Percentiles rank a stretch among this genome's conserved stretches.
Evolutionary conservation across 2,797 vertebrate species (phyloP).

Genomic region (Parotocinclus haroldoi): DNA sequence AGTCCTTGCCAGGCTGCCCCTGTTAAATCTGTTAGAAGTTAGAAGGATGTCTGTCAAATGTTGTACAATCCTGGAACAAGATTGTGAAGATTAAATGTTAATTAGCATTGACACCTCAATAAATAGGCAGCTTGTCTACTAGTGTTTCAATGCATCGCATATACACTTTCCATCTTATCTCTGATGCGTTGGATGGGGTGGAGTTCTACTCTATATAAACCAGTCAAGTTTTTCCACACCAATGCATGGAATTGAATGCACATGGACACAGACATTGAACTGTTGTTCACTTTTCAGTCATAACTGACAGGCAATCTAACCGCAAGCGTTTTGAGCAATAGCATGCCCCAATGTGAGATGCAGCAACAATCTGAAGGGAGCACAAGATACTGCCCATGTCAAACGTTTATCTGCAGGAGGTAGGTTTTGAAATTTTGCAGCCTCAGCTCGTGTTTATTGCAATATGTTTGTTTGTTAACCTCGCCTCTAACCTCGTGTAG

Average conservation of each 20-base stretch:
- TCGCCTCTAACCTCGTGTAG: constrained; percentile 26
- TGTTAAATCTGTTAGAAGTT: too few relatives aligned
- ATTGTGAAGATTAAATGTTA: too few relatives aligned
- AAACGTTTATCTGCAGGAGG: constrained; percentile 27
- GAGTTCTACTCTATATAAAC: too few relatives aligned
- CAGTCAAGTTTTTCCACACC: too few relatives aligned
- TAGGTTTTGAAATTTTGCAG: constrained; percentile 20
- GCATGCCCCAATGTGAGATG: constrained; percentile 26
- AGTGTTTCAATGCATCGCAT: too few relatives aligned
- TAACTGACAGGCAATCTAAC: constrained; percentile 48
- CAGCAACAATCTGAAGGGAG: constrained; percentile 7
- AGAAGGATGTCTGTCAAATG: too few relatives aligned
- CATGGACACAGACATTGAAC: constrained; percentile 41
- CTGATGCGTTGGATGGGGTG: too few relatives aligned
- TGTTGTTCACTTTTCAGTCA: constrained; percentile 33
- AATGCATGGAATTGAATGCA: constrained; percentile 32
- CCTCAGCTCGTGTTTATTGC: constrained; percentile 10
- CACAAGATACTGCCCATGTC: constrained; percentile 30
- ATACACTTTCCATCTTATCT: too few relatives aligned
- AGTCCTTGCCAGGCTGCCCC: too few relatives aligned
- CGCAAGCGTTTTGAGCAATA: constrained; percentile 14
- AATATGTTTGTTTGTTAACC: constrained; percentile 36
- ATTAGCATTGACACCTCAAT: too few relatives aligned
- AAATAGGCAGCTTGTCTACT: too few relatives aligned
- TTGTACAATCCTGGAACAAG: too few relatives aligned